Percentiles rank a stretch among this genome's conserved stretches.
phyloP scores from a whole-genome alignment of 2,113 vertebrate genomes.

The Bostrychus sinensis region DNA sequence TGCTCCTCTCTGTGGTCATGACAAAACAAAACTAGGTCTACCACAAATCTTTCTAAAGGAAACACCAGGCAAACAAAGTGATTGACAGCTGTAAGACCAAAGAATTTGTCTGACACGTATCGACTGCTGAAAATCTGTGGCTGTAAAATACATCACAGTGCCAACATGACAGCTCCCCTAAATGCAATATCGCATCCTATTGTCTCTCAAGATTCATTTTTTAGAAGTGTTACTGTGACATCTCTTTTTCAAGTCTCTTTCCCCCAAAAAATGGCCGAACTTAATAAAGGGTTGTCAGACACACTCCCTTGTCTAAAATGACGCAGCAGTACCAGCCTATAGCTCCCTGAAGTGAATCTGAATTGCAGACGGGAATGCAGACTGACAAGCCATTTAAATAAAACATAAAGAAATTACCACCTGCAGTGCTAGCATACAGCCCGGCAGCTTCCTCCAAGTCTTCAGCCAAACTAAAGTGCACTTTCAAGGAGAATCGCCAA shows the following conservation, averaged over 20 bases:
- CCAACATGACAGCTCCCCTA: background rate
- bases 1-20: background rate
- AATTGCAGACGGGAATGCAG: conserved; percentile 14
- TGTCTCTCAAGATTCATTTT: background rate
- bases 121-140: background rate
- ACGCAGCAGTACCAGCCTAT: conserved; percentile 2
- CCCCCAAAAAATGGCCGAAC: background rate
- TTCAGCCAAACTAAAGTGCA: background rate
- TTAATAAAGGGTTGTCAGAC: background rate
- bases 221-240: background rate
- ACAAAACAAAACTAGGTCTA: background rate
- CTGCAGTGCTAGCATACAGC: conserved; percentile 28
- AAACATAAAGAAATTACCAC: conserved; percentile 37
- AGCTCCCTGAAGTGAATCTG: background rate
- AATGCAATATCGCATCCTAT: background rate
- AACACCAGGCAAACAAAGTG: background rate
- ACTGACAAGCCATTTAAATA: conserved; percentile 36
- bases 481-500: conserved; percentile 28
- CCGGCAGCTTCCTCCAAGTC: background rate
- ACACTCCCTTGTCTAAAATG: background rate
- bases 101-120: background rate
- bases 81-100: background rate
- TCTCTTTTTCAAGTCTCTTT: background rate
- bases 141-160: background rate
- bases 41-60: background rate